Evolutionary conservation across 2,797 vertebrate genomes (phyloP).

Genomic region (Decapterus maruadsi): DNA sequence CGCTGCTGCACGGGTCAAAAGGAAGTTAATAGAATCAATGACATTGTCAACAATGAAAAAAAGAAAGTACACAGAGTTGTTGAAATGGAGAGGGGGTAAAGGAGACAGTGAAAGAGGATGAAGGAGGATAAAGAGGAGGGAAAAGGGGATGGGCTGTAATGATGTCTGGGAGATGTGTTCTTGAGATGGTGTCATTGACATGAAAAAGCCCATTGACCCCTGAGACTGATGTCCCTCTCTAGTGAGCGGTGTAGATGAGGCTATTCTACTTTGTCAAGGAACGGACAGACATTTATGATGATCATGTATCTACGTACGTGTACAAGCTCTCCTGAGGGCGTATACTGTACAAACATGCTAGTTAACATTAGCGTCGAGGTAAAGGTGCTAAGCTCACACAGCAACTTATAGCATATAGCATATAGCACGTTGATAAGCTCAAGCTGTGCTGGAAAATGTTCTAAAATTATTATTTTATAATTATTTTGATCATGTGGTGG

Average conservation of each 20-base stretch:
- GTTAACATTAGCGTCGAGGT: neutral
- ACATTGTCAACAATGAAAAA: slow-evolving; percentile 49
- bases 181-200: slow-evolving; percentile 45
- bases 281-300: slow-evolving; percentile 8
- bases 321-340: neutral
- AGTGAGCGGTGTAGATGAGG: slow-evolving; percentile 10
- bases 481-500: neutral
- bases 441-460: too few species aligned
- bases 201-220: slow-evolving; percentile 42
- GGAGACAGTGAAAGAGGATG: neutral
- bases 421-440: too few species aligned
- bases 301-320: neutral
- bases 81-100: slow-evolving; percentile 3
- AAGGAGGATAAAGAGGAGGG: neutral
- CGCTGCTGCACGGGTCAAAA: slow-evolving; percentile 23
- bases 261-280: slow-evolving; percentile 8
- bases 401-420: neutral
- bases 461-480: too few species aligned
- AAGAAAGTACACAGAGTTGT: slow-evolving; percentile 17
- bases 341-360: slow-evolving; percentile 6
- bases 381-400: slow-evolving; percentile 7
- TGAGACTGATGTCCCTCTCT: slow-evolving; percentile 35
- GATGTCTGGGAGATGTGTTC: slow-evolving; percentile 29
- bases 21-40: slow-evolving; percentile 59
- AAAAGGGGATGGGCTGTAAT: slow-evolving; percentile 28